A percentile compares a stretch with the other conserved stretches of the same genome.
Evolutionary conservation across 1,140 invertebrate genomes (phyloP).

Genomic region (Leptonema lineaticorne): DNA sequence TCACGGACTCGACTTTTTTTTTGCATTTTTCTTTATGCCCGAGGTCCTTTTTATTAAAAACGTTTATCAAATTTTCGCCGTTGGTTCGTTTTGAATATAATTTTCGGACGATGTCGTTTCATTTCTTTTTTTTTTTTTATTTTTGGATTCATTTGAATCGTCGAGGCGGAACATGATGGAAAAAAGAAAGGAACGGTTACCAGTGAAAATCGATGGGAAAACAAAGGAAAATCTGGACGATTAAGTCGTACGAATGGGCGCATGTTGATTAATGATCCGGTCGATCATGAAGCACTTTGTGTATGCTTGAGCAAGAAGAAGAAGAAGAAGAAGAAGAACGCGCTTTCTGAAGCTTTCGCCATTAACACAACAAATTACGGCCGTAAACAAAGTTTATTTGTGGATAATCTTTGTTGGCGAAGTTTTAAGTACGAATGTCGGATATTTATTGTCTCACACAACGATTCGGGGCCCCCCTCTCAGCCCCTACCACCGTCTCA

Average conservation of each 20-base stretch:
- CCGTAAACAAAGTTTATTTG: conserved; percentile 26
- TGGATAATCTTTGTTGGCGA: conserved; percentile 26
- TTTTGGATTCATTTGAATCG: too few relatives aligned
- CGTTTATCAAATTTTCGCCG: not conserved
- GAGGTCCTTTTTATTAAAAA: not conserved
- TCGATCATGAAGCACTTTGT: conserved; percentile 16
- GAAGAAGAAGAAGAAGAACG: not conserved
- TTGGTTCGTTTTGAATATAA: not conserved
- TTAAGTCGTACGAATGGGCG: not conserved
- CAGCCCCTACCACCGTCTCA: not conserved
- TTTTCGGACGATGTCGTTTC: too few relatives aligned
- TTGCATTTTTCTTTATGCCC: not conserved
- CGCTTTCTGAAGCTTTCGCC: conserved; percentile 10
- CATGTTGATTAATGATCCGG: conserved; percentile 5
- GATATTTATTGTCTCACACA: conserved; percentile 24
- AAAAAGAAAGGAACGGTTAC: too few relatives aligned
- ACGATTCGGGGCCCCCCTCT: not conserved
- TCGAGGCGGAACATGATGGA: too few relatives aligned
- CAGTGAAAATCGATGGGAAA: not conserved
- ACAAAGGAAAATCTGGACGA: not conserved
- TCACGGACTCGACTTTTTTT: not conserved
- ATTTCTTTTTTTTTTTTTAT: too few relatives aligned
- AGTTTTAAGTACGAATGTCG: conserved; percentile 29
- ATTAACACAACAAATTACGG: conserved; percentile 25
- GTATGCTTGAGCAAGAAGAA: too few relatives aligned